A percentile compares a stretch with the other conserved stretches of the same genome.
Evolutionary conservation across 1,140 invertebrate genomes (phyloP).

Genomic region (Eueides isabella): DNA sequence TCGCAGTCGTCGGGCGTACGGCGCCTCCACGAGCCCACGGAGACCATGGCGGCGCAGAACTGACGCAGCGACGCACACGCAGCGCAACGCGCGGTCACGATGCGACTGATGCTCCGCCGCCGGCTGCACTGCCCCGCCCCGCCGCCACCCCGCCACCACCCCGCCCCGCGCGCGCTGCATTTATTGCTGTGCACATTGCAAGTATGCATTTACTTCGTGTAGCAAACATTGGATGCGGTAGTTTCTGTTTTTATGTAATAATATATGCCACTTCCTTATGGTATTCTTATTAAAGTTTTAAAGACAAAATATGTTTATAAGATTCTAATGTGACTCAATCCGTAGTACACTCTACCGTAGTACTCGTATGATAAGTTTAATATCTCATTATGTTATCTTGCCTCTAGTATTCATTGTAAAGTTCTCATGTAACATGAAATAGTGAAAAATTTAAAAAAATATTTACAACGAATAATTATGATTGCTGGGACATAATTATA

Average conservation of each 20-base stretch:
- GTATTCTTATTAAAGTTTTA: too few relatives aligned
- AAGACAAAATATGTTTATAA: too few relatives aligned
- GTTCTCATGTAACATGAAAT: too few relatives aligned
- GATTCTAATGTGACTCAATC: too few relatives aligned
- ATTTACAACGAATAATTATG: too few relatives aligned
- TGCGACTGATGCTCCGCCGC: constrained; percentile 51
- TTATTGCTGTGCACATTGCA: constrained; percentile 70
- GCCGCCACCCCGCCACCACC: constrained; percentile 57
- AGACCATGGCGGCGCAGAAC: constrained; percentile 60
- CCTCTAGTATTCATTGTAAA: too few relatives aligned
- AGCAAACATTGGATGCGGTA: constrained; percentile 26
- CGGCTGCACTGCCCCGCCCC: constrained; percentile 44
- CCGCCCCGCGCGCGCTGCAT: constrained; percentile 52
- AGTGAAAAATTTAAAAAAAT: too few relatives aligned
- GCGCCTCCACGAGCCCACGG: constrained; percentile 73
- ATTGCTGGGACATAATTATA: too few relatives aligned
- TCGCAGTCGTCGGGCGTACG: constrained; percentile 72
- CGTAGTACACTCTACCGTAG: too few relatives aligned
- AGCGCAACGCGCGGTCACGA: constrained; percentile 60
- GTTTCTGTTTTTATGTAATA: too few relatives aligned
- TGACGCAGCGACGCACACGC: constrained; percentile 53
- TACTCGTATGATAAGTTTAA: too few relatives aligned
- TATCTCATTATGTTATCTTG: too few relatives aligned
- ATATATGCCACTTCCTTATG: background rate
- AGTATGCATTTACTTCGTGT: constrained; percentile 48